phyloP scores from a whole-genome alignment of 2,113 vertebrate genomes.

The Myanophis thanlyinensis region DNA sequence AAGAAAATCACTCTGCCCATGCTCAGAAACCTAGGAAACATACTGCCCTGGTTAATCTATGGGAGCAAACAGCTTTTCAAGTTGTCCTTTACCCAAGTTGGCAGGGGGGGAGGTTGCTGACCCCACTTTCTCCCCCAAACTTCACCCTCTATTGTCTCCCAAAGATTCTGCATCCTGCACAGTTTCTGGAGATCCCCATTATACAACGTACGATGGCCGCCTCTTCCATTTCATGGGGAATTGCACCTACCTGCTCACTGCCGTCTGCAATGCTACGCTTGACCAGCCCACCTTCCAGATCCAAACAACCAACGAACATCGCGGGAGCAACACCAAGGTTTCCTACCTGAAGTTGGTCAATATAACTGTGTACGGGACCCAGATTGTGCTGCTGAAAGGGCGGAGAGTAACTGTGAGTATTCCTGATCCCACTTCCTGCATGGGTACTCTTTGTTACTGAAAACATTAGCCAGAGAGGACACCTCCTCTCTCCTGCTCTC shows the following conservation, averaged over 20 bases:
- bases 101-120: background rate
- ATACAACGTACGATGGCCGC: constrained; percentile 72
- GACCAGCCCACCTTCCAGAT: constrained; percentile 72
- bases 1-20: background rate
- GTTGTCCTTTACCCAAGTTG: background rate
- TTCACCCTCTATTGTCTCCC: background rate
- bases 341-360: constrained; percentile 76
- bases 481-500: fast-evolving
- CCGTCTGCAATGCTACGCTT: constrained; percentile 61
- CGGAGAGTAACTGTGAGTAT: constrained; percentile 71
- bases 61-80: background rate
- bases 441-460: background rate
- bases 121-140: background rate
- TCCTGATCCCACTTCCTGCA: background rate
- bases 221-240: constrained; percentile 79
- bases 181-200: constrained; percentile 77
- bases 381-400: constrained; percentile 67
- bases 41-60: no score
- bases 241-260: constrained; percentile 76
- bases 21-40: background rate
- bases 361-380: constrained; percentile 63
- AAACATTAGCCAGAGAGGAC: background rate
- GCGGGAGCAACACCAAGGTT: constrained; percentile 65
- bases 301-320: constrained; percentile 76
- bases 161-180: constrained; percentile 61